phyloP scores from a whole-genome alignment of 2,888 invertebrate species.

The Ligdia adustata region DNA sequence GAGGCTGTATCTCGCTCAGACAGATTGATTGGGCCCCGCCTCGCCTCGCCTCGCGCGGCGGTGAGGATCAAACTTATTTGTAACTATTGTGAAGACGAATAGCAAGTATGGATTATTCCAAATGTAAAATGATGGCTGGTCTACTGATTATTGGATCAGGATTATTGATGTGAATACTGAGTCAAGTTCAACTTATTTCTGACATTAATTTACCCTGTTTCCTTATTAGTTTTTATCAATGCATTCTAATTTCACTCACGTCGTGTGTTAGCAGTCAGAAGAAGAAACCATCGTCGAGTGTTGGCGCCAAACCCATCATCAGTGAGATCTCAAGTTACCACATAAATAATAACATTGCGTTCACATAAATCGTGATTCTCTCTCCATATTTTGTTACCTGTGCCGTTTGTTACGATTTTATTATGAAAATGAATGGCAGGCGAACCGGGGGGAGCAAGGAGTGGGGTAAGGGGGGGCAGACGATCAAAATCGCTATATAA shows the following conservation, averaged over 20 bases:
- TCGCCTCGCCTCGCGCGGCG: constrained; percentile 60
- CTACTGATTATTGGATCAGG: background rate
- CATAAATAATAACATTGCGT: constrained; percentile 75
- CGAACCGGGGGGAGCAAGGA: constrained; percentile 48
- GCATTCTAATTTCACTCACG: constrained; percentile 2
- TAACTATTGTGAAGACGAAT: constrained; percentile 29
- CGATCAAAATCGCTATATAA: constrained; percentile 62
- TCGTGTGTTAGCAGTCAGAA: background rate
- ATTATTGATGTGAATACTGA: background rate
- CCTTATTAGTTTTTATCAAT: background rate
- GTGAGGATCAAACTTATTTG: constrained; percentile 53
- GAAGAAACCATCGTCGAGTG: constrained; percentile 26
- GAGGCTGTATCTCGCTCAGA: constrained; percentile 81
- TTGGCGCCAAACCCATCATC: constrained; percentile 47
- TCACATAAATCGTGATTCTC: constrained; percentile 76
- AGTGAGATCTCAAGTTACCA: constrained; percentile 63
- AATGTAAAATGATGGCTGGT: too few relatives aligned
- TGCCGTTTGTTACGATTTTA: constrained; percentile 82
- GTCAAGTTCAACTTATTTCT: background rate
- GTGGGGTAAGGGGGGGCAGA: constrained; percentile 44
- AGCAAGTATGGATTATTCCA: constrained; percentile 13
- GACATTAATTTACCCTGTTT: background rate
- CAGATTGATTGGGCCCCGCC: constrained; percentile 81
- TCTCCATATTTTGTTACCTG: constrained; percentile 83
- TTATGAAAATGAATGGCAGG: constrained; percentile 83